Evolutionary conservation across 2,113 vertebrate genomes (phyloP), one percentile per base, ranked within the genome.

Genomic region (Urocolius indicus): DNA sequence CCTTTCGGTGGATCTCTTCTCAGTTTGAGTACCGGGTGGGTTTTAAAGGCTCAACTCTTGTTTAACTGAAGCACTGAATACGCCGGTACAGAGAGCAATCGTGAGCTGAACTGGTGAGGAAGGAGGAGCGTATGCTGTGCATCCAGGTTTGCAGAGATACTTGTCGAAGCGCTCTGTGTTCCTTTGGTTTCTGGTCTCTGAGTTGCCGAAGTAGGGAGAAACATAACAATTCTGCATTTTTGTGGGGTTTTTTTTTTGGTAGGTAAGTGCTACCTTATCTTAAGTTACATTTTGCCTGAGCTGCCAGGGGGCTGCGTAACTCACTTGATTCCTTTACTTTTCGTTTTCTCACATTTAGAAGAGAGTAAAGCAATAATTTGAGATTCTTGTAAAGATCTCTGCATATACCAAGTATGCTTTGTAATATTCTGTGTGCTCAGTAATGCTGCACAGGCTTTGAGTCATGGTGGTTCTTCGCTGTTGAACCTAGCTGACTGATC

Each of bases 391-490:
- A 9, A 63, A 54, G 30, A 3, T 59, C 20, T 74, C 23, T 46
- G 43, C 22, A 1, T 59, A 4, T 45, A 9, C 36, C 11, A 10
- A 24, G 0, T 66, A 5, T 52, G 63, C 30, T 59, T 58, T 36
- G 13, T 43, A 30, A 8, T 34, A 5, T 7, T 61, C 4, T 18
- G 9, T 13, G 6, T 73, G 54, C 23, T 16, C 34, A 2, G 0
- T 41, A 19, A 5, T 0, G 20, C 51, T 0, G 0, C 7, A 6
- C 24, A 19, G 54, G 19, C 30, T 26, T 52, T 17, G 19, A 36
- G 19, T 27, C 0, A 0, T 22, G 22, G 4, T 54, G 10, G 3
- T 26, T 52, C 38, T 27, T 72, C 27, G 23, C 43, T 55, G 32
- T 18, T 41, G 29, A 76, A 12, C 5, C 3, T 26, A 11, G 24